Base-by-base conservation (phyloP, 1,140 invertebrate genomes). In the Chironomus tepperi region DNA sequence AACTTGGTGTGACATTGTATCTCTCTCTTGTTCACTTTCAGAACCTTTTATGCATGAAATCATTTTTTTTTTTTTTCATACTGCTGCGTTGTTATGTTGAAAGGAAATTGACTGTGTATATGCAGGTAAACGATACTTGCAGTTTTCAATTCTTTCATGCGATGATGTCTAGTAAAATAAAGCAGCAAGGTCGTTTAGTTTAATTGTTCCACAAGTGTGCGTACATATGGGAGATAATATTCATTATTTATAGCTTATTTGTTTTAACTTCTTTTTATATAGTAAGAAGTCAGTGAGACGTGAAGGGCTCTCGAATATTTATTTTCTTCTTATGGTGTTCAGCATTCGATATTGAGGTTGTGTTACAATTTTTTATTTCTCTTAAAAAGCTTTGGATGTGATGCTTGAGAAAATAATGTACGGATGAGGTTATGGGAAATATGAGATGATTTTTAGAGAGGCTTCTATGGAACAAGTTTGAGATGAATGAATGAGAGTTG, bases 151-250 rank as follows among this genome's bases (percentile, higher is more conserved):
- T 57, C 12, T 57, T 57, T 15, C 47, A 57, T 57, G 47, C 47
- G 12, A 57, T 57, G 43, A 57, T 57, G n/a, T 57, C 47, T 57
- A 57, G 47, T 12, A 5, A 34, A 34, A 34, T n/a, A 57, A 57
- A 57, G 10, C 5, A n/a, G 10, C 47, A 57, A 57, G 47, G 47
- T 57, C 47, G 47, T 57, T 57, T 57, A 12, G n/a, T 5, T 57
- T 57, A 57, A 57, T 57, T 57, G 47, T 57, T 57, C 47, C 47
- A 57, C 47, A 57, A 47, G 47, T 57, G 47, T 57, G 47, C 47
- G 47, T 57, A 57, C 12, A 57, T 15, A 57, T 57, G 47, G 12
- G 12, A 57, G 47, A 57, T 57, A 57, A 57, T 57, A 15, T n/a
- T 57, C 15, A n/a, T 57, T 34, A 34, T 34, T 34, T 34, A 34